Evolutionary conservation across 2,888 invertebrate genomes (phyloP).

Genomic region (Pycnomerus fuliginosus): DNA sequence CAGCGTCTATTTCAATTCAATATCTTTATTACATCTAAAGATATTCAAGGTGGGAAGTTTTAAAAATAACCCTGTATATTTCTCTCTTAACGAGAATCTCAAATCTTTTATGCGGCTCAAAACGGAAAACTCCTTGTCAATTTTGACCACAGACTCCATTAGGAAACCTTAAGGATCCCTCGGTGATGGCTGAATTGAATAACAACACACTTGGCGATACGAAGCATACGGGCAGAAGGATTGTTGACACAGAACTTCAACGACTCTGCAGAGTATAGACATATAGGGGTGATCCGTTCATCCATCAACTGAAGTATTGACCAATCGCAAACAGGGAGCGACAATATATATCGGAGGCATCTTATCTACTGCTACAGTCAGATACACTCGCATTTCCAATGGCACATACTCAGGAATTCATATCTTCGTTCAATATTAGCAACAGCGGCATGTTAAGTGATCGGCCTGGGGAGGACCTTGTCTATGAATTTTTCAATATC

Average conservation of each 20-base stretch:
- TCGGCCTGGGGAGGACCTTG: too few relatives aligned
- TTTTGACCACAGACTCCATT: too few relatives aligned
- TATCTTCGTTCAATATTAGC: conserved; percentile 32
- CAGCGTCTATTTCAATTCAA: too few relatives aligned
- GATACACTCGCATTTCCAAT: conserved; percentile 34
- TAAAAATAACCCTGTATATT: too few relatives aligned
- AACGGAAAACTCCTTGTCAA: too few relatives aligned
- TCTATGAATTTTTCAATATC: conserved; percentile 17
- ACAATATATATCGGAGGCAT: conserved; percentile 35
- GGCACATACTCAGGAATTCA: conserved; percentile 29
- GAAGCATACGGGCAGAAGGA: conserved; percentile 16
- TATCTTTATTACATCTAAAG: too few relatives aligned
- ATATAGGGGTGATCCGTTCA: conserved; percentile 37
- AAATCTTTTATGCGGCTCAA: too few relatives aligned
- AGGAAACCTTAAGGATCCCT: conserved; percentile 10
- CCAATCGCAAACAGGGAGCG: conserved; percentile 38
- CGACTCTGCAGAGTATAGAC: conserved; percentile 26
- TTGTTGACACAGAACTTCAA: conserved; percentile 31
- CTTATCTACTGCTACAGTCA: conserved; percentile 35
- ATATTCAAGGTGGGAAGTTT: too few relatives aligned
- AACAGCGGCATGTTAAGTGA: too few relatives aligned
- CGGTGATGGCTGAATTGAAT: conserved; percentile 17
- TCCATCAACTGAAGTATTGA: conserved; percentile 47
- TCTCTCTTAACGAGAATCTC: too few relatives aligned
- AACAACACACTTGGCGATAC: conserved; percentile 18